phyloP scores from a whole-genome alignment of 1,140 invertebrate species.

The Homarus americanus region DNA sequence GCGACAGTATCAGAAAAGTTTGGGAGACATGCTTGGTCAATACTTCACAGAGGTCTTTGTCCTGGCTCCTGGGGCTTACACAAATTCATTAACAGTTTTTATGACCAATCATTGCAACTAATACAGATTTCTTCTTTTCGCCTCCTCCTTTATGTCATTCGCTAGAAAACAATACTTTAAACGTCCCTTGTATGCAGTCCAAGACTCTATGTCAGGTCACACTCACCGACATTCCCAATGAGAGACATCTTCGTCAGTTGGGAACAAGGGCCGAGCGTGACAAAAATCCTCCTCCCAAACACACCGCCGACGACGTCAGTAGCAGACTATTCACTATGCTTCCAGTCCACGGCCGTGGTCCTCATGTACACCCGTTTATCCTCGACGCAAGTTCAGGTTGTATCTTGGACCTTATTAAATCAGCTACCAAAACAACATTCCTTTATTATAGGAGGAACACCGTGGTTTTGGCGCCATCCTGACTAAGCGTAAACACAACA shows the following conservation, averaged over 20 bases:
- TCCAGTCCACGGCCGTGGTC: too few species aligned
- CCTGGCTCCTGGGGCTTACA: background rate
- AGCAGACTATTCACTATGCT: background rate
- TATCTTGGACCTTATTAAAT: too few species aligned
- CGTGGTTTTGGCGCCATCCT: too few species aligned
- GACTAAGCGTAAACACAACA: too few species aligned
- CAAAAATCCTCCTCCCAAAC: background rate
- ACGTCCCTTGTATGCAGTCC: background rate
- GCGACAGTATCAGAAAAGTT: too few species aligned
- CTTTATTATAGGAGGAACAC: too few species aligned
- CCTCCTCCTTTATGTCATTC: background rate
- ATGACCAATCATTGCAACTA: background rate
- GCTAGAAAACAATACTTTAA: conserved; percentile 4
- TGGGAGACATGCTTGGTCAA: too few species aligned
- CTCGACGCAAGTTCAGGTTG: conserved; percentile 6
- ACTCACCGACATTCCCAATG: background rate
- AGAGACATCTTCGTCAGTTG: background rate
- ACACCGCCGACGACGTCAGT: background rate
- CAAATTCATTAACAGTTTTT: background rate
- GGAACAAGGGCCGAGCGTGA: background rate
- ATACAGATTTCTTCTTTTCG: conserved; percentile 14
- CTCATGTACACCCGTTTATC: background rate
- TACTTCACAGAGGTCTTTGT: background rate
- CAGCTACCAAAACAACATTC: too few species aligned
- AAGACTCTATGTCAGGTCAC: background rate